Evolutionary conservation across 2,113 vertebrate genomes (phyloP), one percentile per base, ranked within the genome.

Genomic region (Nothocercus nigrocapillus): DNA sequence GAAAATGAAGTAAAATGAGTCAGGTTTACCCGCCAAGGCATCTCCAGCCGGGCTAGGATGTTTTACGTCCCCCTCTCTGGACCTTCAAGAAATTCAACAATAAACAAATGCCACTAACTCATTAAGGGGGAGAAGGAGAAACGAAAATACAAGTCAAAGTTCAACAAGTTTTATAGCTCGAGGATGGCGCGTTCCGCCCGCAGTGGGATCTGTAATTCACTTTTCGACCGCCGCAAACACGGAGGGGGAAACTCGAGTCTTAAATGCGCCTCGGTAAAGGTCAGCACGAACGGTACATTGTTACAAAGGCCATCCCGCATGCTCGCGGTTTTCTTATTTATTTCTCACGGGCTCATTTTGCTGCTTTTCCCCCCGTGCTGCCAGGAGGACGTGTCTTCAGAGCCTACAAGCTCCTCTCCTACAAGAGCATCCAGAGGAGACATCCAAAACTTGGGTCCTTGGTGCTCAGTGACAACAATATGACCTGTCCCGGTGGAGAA

Each of bases 41-140:
- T 77, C 66, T 93, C 79, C 86, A 96, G 10, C 74, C 36, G 3
- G 42, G 27, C 25, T 83, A 84, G 74, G 77, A 89, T 90, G 85
- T 90, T 95, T 96, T 93, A 95, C 82, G 91, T 69, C 53, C 82
- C 70, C 66, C 9, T 8, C 38, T 86, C 63, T 21, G 79, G 79
- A 91, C 95, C 72, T 91, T 67, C 91, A 89, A 93, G 96, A 75
- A 91, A 66, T 89, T 94, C 94, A 96, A 96, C 88, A 94, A 93
- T 91, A 97, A 97, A 75, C 73, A 97, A 98, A 96, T 83, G 83
- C 51, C 97, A 98, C 98, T 98, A 98, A 98, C 98, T 97, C 98
- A 96, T 8, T 27, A 90, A 94, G 86, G 92, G 89, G 93, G 49
- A 92, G 44, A 70, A 78, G 30, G 74, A 70, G 45, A 30, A 38